Evolutionary conservation across 1,140 invertebrate genomes (phyloP), one percentile per base, ranked within the genome.

Genomic region (Phenacoccus solenopsis): DNA sequence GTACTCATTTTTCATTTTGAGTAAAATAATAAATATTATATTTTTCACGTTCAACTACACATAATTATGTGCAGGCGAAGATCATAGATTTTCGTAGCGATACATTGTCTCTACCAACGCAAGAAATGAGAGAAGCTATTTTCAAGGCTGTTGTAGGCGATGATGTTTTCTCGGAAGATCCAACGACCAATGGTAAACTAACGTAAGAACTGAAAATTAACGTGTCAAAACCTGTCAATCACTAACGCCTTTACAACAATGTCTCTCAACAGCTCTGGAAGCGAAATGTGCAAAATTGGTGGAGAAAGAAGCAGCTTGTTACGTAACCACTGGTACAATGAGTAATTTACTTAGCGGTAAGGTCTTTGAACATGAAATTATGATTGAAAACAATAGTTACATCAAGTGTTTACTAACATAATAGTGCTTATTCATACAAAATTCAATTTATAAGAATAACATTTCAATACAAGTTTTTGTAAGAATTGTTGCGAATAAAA

Each of bases 281-380:
- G 78, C 81, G 72, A 86, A 84, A 76, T 84, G 87, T 69, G 93
- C 94, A 0, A 76, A 83, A 57, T 74, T 96, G 59, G 82, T 97
- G 27, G 91, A 87, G 12, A 98, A 95, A 81, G 94, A 98, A 80
- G 88, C 88, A 61, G 91, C 89, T 0, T 76, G 98, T 30, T 96
- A 94, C 80, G 87, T 97, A 25, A 84, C 91, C 4, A 90, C 89
- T 72, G 95, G 95, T 69, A 96, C 95, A 0, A 97, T 98, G 94
- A 89, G 89, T 59, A 98, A 98, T 82, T 83, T 98, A 70, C 86
- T 96, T 74, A 85, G 93, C 74, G 83, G 93, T 96, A 83, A 86
- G 84, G 84, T 71, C 67, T 38, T 38, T n/a, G n/a, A 38, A n/a
- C n/a, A n/a, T n/a, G n/a, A n/a, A n/a, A n/a, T n/a, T n/a, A n/a